phyloP scores from a whole-genome alignment of 2,888 invertebrate species.

The Leptinotarsa haldemani region DNA sequence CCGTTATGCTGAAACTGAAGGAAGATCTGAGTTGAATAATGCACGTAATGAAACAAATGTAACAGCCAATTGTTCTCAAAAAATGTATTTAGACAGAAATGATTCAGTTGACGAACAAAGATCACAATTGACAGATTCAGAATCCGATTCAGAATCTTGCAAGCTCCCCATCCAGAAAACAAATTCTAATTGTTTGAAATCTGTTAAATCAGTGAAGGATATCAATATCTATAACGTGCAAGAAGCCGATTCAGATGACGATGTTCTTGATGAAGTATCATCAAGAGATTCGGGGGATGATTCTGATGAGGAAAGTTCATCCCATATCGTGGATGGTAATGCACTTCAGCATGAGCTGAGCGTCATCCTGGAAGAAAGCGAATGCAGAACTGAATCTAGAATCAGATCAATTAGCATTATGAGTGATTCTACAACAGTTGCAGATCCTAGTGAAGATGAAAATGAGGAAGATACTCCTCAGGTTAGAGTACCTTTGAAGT shows the following conservation, averaged over 20 bases:
- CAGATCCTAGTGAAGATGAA: conserved; percentile 57
- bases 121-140: conserved; percentile 50
- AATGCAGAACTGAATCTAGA: conserved; percentile 63
- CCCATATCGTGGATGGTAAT: conserved; percentile 53
- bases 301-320: conserved; percentile 50
- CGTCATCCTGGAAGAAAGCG: conserved; percentile 73
- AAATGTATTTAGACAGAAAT: neutral
- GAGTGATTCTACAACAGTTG: conserved; percentile 58
- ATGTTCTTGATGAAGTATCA: conserved; percentile 57
- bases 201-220: conserved; percentile 69
- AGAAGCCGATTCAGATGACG: conserved; percentile 51
- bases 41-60: neutral
- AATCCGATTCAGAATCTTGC: conserved; percentile 52
- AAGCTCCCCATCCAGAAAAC: conserved; percentile 22
- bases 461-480: conserved; percentile 58
- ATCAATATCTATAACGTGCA: conserved; percentile 65
- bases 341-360: conserved; percentile 68
- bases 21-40: neutral
- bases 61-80: neutral
- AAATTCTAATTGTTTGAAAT: conserved; percentile 60
- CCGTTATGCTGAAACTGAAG: conserved; percentile 47
- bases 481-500: conserved; percentile 28
- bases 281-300: conserved; percentile 58
- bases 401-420: conserved; percentile 59
- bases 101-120: conserved; percentile 45